Percentiles rank a stretch among this genome's conserved stretches.
phyloP scores from a whole-genome alignment of 2,888 invertebrate genomes.

The Acleris emargana region DNA sequence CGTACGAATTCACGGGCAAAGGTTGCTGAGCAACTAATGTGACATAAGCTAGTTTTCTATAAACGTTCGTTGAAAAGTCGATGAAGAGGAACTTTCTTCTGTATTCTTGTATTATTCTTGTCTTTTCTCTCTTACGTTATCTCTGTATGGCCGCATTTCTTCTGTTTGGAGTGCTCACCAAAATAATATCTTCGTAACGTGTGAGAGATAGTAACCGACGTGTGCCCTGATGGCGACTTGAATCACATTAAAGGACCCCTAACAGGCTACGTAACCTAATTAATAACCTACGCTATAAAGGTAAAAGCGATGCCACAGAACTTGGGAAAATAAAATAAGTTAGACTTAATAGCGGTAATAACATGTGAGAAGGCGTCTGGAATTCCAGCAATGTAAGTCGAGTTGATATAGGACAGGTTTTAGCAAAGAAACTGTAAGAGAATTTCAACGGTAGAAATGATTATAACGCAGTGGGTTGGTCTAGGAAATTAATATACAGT shows the following conservation, averaged over 20 bases:
- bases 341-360: slow-evolving; percentile 2
- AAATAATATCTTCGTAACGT: background rate
- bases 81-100: no score
- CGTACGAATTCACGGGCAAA: no score
- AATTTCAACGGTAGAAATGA: slow-evolving; percentile 22
- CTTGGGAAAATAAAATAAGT: background rate
- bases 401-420: slow-evolving; percentile 20
- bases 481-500: background rate
- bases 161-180: background rate
- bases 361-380: slow-evolving; percentile 8
- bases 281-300: slow-evolving; percentile 8
- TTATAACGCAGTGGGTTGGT: background rate
- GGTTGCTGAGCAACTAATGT: no score
- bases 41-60: no score
- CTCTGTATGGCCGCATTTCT: no score
- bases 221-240: slow-evolving; percentile 2
- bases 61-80: no score
- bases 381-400: slow-evolving; percentile 15
- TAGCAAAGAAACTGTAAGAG: slow-evolving; percentile 7
- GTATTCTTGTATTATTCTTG: no score
- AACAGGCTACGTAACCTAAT: slow-evolving; percentile 9
- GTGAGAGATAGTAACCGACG: slow-evolving; percentile 1
- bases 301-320: slow-evolving; percentile 14
- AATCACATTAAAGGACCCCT: slow-evolving; percentile 5
- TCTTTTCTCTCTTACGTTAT: no score